These are phyloP conservation scores for Hyles lineata DNA, from an alignment of 2,888 invertebrate species.

Conservation along the genomic window DNA sequence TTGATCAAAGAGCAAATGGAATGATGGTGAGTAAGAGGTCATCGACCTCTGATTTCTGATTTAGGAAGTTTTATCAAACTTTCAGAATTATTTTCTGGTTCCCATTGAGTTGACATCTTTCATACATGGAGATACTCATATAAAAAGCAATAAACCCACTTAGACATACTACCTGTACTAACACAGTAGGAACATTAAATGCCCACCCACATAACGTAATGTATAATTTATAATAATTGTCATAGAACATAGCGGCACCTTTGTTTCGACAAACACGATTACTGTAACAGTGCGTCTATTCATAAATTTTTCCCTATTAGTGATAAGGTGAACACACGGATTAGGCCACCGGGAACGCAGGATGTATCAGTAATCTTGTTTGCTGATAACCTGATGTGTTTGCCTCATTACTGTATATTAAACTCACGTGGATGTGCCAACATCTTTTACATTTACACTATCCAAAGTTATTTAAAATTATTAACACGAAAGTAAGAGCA, in stretches of 20 bases:
- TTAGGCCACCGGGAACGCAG: constrained; percentile 81
- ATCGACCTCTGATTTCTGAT: too few species aligned
- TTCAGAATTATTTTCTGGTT: too few species aligned
- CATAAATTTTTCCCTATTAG: constrained; percentile 35
- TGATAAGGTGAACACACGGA: constrained; percentile 70
- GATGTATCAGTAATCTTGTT: constrained; percentile 78
- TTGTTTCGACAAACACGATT: constrained; percentile 61
- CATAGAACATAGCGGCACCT: constrained; percentile 53
- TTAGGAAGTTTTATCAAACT: too few species aligned
- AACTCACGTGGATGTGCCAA: constrained; percentile 35
- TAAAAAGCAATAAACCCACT: too few species aligned
- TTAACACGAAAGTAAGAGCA: background rate
- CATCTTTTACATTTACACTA: constrained; percentile 17
- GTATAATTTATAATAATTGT: constrained; percentile 24
- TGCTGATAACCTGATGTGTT: constrained; percentile 56
- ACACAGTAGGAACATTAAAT: too few species aligned
- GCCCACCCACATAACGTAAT: background rate
- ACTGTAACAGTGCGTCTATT: constrained; percentile 48
- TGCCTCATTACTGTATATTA: constrained; percentile 57
- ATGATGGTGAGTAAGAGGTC: too few species aligned
- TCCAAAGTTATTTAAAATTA: background rate
- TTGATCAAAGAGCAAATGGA: too few species aligned
- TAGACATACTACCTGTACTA: too few species aligned
- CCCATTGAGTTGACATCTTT: too few species aligned
- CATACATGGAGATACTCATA: too few species aligned